Conservation (phyloP, 2,113 vertebrate species). For the Tenrec ecaudatus region DNA sequence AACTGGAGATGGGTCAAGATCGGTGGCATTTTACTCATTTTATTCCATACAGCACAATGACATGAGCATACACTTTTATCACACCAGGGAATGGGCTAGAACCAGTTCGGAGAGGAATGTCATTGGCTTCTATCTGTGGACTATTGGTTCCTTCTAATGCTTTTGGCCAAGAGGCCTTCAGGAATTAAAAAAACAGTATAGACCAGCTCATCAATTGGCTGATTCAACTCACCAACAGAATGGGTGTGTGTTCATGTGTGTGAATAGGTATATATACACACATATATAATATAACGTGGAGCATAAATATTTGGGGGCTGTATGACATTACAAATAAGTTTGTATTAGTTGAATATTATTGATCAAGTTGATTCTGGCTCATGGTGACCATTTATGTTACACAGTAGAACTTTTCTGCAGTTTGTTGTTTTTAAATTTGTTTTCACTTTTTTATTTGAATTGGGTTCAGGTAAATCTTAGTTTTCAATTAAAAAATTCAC, state of each 20-base stretch:
- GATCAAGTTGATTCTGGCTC: neutral
- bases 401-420: neutral
- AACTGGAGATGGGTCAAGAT: neutral
- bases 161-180: conserved; percentile 5
- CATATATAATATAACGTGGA: no score
- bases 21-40: conserved; percentile 31
- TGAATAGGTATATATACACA: no score
- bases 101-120: neutral
- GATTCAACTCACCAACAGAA: conserved; percentile 26
- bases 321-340: no score
- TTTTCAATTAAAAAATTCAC: no score
- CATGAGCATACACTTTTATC: neutral
- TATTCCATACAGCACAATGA: neutral
- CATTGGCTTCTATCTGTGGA: neutral
- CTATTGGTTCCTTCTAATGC: neutral
- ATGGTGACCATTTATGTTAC: neutral
- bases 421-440: neutral
- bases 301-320: no score
- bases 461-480: no score
- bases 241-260: neutral
- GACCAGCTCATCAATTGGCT: conserved; percentile 19
- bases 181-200: neutral
- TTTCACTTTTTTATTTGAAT: no score
- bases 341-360: no score
- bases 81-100: neutral